Percentiles rank a stretch among this genome's conserved stretches.
These are phyloP conservation scores for Slavum lentiscoides DNA, from an alignment of 2,888 invertebrate species.

Conservation along the genomic window DNA sequence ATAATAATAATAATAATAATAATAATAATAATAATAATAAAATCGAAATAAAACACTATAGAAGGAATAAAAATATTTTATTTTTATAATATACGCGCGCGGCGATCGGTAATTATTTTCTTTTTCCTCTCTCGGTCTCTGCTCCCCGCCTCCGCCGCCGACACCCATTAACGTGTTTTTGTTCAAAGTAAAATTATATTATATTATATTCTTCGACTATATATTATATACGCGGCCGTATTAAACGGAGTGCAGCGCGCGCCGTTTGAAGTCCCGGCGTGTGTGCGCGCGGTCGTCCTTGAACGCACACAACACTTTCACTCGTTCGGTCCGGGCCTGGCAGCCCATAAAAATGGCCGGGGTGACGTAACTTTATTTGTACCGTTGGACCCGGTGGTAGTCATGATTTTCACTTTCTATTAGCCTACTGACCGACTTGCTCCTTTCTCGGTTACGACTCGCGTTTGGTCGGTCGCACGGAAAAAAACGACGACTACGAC, in stretches of 20 bases:
- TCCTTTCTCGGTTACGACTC: slow-evolving; percentile 51
- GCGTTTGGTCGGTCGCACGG: slow-evolving; percentile 32
- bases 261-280: slow-evolving; percentile 42
- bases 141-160: background rate
- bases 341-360: slow-evolving; percentile 51
- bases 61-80: too few species aligned
- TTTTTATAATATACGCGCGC: too few species aligned
- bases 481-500: background rate
- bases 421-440: slow-evolving; percentile 54
- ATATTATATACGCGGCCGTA: too few species aligned
- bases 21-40: too few species aligned
- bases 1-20: too few species aligned
- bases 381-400: slow-evolving; percentile 52
- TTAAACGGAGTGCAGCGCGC: background rate
- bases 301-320: slow-evolving; percentile 46
- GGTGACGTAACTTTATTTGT: slow-evolving; percentile 52
- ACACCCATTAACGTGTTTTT: slow-evolving; percentile 35
- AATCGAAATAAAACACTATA: too few species aligned
- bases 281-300: slow-evolving; percentile 41
- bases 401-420: slow-evolving; percentile 54
- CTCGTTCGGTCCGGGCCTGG: slow-evolving; percentile 50
- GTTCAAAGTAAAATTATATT: slow-evolving; percentile 42
- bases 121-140: slow-evolving; percentile 21
- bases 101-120: slow-evolving; percentile 17
- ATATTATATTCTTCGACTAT: slow-evolving; percentile 9